Evolutionary conservation across 1,140 invertebrate genomes (phyloP), one percentile per base, ranked within the genome.

Genomic region (Bilobella aurantiaca): DNA sequence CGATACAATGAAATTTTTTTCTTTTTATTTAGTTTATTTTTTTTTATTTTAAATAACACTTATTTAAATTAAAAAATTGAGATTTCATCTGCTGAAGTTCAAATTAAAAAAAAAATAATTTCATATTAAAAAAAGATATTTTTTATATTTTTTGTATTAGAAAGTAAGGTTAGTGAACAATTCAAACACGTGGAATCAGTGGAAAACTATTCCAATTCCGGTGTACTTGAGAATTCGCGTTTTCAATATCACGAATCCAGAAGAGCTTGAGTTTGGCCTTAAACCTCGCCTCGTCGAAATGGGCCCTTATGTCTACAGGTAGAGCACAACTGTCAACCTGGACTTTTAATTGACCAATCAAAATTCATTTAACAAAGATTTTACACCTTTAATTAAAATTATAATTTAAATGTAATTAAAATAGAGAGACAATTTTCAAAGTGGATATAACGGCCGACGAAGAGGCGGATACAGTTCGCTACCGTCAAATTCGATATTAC

Each of bases 221-320:
- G 77, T 80, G 53, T 81, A 79, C 66, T 75, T 81, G 62, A 77
- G 77, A 63, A 75, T 82, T 53, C 81, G 77, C 66, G 74, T 82
- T 42, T 81, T 78, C 70, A 78, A 82, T 72, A 73, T 83, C 3
- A 75, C 77, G 14, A 83, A 83, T 72, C 69, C 75, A 0, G 67
- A 77, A 1, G 78, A 80, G 2, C 18, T 37, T 27, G 14, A 5
- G 14, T 23, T 30, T 23, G 59, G 59, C 3, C 18, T 31, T 3
- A 62, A 62, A 28, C 59, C 59, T 5, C 37, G n/a, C 2, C 37
- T 62, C 18, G 29, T 37, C 3, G 59, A 62, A 46, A 37, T 62
- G 29, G 59, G 59, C 8, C 59, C 59, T 14, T 62, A 62, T 23
- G 59, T 62, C 3, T 62, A 62, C 59, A 62, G 37, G 59, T 62